phyloP scores from a whole-genome alignment of 2,113 vertebrate species.

The Cheilinus undulatus region DNA sequence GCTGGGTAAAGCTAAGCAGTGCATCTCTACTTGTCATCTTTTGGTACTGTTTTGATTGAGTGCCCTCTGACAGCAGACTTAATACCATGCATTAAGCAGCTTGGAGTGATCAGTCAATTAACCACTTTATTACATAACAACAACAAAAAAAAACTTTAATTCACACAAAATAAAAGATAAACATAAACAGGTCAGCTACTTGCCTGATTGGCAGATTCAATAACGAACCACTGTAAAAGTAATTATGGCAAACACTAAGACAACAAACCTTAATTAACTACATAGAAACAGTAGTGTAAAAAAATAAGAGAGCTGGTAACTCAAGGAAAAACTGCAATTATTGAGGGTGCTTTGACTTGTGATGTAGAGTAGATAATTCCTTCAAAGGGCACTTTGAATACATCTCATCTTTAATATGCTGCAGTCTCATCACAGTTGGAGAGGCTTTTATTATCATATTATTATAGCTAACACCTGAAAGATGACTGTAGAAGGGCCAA shows the following conservation, averaged over 20 bases:
- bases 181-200: no score
- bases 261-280: not conserved
- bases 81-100: no score
- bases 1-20: no score
- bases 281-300: not conserved
- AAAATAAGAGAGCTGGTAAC: not conserved
- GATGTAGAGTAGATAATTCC: not conserved
- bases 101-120: not conserved
- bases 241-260: no score
- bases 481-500: constrained; percentile 19
- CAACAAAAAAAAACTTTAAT: not conserved
- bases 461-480: constrained; percentile 28
- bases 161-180: not conserved
- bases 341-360: not conserved
- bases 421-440: constrained; percentile 36
- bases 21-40: no score
- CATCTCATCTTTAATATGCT: constrained; percentile 47
- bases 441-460: constrained; percentile 29
- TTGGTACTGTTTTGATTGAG: no score
- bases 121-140: no score
- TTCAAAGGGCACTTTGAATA: constrained; percentile 36
- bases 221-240: no score
- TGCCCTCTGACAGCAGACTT: no score
- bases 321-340: not conserved
- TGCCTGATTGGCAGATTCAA: no score